Base-by-base conservation (phyloP, 1,140 invertebrate species). In the Drosophila melanica region DNA sequence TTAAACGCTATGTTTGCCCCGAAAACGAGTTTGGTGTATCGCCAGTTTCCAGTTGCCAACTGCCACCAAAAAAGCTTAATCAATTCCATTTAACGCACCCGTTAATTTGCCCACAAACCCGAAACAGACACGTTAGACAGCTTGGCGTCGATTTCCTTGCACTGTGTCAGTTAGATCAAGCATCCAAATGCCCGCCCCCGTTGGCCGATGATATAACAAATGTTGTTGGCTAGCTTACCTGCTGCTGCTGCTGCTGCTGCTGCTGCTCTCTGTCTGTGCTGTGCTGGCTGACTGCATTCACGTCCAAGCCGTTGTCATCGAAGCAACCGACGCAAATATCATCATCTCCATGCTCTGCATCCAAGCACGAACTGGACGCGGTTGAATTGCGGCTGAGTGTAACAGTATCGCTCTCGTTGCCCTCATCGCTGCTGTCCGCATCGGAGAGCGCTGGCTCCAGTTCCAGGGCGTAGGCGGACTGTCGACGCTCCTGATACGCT, bases 381-480 rank as follows among this genome's bases (percentile, higher is more conserved):
- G 74, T 74, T 10, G 73, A 81, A 44, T 75, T 90, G 18, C 69
- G 60, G 33, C 72, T 86, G 0, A 76, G 8, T 4, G 75, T 75
- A 2, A 75, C 54, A 9, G 67, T 81, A 18, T 87, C 77, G 30
- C 71, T 73, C 5, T 77, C 69, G 33, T 78, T 82, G 44, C 70
- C 75, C 44, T 90, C 82, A 53, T 81, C 76, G 44, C 74, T 78
- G 68, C 71, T 82, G 4, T 75, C 81, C 20, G 30, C 35, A 35
- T 53, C 75, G 11, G 67, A 79, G 4, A 91, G n/a, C 6, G 90
- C 90, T 8, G 85, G 90, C 50, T 91, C 90, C 57, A 91, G 57
- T 30, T 91, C 86, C 33, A 91, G 50, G 1, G 80, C 90, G 18
- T 75, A 91, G 2, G 65, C 51, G 0, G 81, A 85, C 5, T 64